phyloP scores from a whole-genome alignment of 2,888 invertebrate species.

The Dicyrtomina minuta region DNA sequence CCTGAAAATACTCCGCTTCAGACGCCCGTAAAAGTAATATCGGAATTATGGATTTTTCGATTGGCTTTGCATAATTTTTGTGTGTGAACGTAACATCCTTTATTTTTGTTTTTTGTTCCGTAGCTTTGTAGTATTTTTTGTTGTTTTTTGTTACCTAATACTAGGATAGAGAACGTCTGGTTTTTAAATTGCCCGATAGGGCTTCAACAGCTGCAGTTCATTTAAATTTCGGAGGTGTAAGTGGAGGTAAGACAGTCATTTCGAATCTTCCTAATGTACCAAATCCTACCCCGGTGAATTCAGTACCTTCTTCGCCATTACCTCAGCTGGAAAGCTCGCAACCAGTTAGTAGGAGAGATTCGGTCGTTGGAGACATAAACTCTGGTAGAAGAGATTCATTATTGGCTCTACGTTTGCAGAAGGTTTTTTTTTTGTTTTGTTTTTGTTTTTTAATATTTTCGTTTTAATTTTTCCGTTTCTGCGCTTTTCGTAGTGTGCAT shows the following conservation, averaged over 20 bases:
- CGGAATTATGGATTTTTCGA: neutral
- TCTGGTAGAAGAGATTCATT: constrained; percentile 42
- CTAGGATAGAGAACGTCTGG: constrained; percentile 51
- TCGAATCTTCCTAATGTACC: constrained; percentile 43
- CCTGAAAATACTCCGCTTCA: constrained; percentile 80
- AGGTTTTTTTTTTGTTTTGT: constrained; percentile 43
- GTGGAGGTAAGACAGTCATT: constrained; percentile 24
- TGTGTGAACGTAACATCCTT: neutral
- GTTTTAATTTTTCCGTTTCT: constrained; percentile 2
- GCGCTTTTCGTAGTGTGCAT: neutral
- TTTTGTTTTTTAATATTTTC: constrained; percentile 17
- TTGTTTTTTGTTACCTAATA: constrained; percentile 36
- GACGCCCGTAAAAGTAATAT: constrained; percentile 50
- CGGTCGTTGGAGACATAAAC: constrained; percentile 20
- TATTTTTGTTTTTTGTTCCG: constrained; percentile 25
- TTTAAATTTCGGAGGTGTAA: constrained; percentile 42
- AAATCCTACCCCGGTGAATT: constrained; percentile 47
- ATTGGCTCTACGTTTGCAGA: constrained; percentile 51
- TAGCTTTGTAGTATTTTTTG: constrained; percentile 35
- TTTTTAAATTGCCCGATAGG: constrained; percentile 47
- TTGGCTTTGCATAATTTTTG: constrained; percentile 21
- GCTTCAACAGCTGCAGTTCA: constrained; percentile 48
- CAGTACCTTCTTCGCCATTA: constrained; percentile 50
- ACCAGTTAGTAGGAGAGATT: constrained; percentile 31
- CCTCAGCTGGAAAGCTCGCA: constrained; percentile 39